These are phyloP conservation scores for Eristalis pertinax DNA, from an alignment of 2,888 invertebrate genomes.

Conservation along the genomic window DNA sequence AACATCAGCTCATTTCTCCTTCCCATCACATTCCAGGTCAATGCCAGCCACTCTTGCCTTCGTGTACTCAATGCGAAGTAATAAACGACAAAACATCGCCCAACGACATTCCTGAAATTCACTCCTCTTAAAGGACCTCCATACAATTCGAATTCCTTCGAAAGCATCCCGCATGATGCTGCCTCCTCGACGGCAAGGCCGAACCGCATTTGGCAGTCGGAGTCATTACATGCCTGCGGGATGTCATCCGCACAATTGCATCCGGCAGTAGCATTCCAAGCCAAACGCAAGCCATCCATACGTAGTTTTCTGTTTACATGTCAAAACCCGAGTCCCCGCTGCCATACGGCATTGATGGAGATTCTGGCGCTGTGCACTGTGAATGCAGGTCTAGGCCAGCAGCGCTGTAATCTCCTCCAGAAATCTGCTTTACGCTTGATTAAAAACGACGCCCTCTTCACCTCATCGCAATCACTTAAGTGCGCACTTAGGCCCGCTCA, in stretches of 20 bases:
- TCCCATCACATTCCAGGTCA: not conserved
- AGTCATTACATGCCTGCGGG: not conserved
- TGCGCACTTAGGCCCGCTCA: constrained; percentile 1
- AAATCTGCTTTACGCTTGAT: not conserved
- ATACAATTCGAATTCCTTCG: not conserved
- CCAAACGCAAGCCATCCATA: not conserved
- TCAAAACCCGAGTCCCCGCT: not conserved
- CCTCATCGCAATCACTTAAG: not conserved
- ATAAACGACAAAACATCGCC: not conserved
- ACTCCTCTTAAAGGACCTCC: not conserved
- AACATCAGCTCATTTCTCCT: not conserved
- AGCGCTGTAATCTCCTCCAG: not conserved
- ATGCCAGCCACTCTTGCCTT: not conserved
- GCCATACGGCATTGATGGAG: not conserved
- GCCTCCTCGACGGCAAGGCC: not conserved
- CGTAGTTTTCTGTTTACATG: constrained; percentile 13
- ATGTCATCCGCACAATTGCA: not conserved
- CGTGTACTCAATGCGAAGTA: not conserved
- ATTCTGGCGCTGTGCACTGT: not conserved
- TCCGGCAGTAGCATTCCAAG: not conserved
- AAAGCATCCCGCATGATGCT: not conserved
- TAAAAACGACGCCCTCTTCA: not conserved
- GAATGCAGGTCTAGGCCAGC: not conserved
- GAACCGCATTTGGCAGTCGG: constrained; percentile 18
- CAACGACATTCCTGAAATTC: not conserved